A percentile compares a stretch with the other conserved stretches of the same genome.
Evolutionary conservation across 2,113 vertebrate species (phyloP).

Genomic region (Poicephalus gulielmi): DNA sequence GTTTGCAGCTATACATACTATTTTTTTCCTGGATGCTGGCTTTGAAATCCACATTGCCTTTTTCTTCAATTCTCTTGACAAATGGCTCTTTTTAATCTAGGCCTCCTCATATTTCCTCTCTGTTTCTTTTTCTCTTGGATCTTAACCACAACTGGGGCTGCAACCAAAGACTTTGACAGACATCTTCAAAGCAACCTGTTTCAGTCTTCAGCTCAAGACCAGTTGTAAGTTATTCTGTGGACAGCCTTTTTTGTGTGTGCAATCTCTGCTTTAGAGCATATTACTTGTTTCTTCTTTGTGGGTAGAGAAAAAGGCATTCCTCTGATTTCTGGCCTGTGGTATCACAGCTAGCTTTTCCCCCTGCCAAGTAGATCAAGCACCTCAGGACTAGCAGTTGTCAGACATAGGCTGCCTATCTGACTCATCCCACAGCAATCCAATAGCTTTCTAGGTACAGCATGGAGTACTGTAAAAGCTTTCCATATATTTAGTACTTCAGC

Average conservation of each 20-base stretch:
- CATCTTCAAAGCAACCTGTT: slow-evolving; percentile 49
- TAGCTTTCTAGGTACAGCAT: background rate
- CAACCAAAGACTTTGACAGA: background rate
- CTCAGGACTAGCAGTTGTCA: slow-evolving; percentile 39
- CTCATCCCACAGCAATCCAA: background rate
- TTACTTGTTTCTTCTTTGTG: slow-evolving; percentile 35
- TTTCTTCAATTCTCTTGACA: slow-evolving; percentile 2
- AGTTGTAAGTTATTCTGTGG: slow-evolving; percentile 3
- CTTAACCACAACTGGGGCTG: background rate
- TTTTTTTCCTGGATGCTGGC: background rate
- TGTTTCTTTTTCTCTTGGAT: background rate
- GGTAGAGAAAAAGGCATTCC: slow-evolving; percentile 41
- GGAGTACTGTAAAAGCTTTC: background rate
- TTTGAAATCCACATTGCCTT: background rate
- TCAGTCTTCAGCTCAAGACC: background rate
- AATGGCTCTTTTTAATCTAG: background rate
- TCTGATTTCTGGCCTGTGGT: slow-evolving; percentile 31
- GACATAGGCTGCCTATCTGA: background rate
- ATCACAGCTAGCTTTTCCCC: background rate
- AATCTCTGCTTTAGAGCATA: background rate
- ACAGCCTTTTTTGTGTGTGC: background rate
- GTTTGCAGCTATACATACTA: background rate
- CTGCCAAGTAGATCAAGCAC: slow-evolving; percentile 4
- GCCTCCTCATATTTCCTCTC: background rate
- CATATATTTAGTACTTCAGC: background rate